phyloP scores from a whole-genome alignment of 2,888 invertebrate species.

The Hydrotaea cyrtoneurina region DNA sequence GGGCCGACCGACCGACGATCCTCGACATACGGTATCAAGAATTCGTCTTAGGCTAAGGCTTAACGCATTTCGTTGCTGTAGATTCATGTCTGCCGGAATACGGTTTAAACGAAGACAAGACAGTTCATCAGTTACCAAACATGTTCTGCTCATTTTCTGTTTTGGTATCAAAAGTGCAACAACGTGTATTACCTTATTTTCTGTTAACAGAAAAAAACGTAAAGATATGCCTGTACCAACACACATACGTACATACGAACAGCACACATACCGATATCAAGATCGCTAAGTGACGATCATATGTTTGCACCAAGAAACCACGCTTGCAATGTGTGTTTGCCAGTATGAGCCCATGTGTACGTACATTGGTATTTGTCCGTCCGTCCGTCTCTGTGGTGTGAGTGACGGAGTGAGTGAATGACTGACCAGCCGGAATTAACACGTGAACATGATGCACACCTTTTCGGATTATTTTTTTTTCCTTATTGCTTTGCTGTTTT shows the following conservation, averaged over 20 bases:
- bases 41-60: too few species aligned
- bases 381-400: background rate
- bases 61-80: background rate
- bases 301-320: slow-evolving; percentile 43
- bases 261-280: slow-evolving; percentile 39
- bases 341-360: background rate
- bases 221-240: too few species aligned
- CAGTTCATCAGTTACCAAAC: slow-evolving; percentile 42
- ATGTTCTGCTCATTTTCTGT: slow-evolving; percentile 18
- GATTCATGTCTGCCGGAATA: background rate
- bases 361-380: background rate
- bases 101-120: slow-evolving; percentile 10
- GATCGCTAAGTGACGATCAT: slow-evolving; percentile 54
- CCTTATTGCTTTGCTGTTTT: background rate
- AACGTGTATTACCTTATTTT: slow-evolving; percentile 26
- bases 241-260: background rate
- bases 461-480: slow-evolving; percentile 31
- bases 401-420: slow-evolving; percentile 2
- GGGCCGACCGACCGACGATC: too few species aligned
- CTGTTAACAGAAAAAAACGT: background rate
- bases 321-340: background rate
- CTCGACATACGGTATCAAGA: too few species aligned
- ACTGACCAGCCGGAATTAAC: slow-evolving; percentile 55
- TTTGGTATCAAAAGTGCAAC: slow-evolving; percentile 21
- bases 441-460: slow-evolving; percentile 61